Evolutionary conservation across 2,797 vertebrate species (phyloP), one percentile per base, ranked within the genome.

Genomic region (Neosalanx taihuensis): DNA sequence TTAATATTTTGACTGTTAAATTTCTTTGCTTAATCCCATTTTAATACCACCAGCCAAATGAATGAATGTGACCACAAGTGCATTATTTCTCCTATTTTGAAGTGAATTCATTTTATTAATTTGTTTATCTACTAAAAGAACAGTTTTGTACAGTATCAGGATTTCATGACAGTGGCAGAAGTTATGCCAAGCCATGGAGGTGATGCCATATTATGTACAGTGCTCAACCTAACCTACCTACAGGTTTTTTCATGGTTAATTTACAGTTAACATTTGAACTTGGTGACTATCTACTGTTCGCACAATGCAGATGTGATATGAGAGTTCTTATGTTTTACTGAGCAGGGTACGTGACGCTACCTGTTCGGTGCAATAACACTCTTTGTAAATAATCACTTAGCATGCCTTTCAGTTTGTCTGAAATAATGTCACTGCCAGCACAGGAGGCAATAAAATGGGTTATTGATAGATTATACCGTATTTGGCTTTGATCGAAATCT

Each of bases 221-320:
- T 65, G 57, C 41, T 46, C 35, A 31, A 56, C 71, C 70, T 70
- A 20, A 3, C 10, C 13, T 62, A 62, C 30, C 17, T 62, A 62
- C 57, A 7, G 75, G 35, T 31, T 70, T 51, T 51, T 49, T 46
- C 56, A 51, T 49, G 26, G 23, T 18, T 68, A 68, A 41, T 63
- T 61, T 76, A 71, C 74, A 85, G 72, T 87, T 76, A 82, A 85
- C 41, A 76, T 78, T 66, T 85, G 86, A 91, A 90, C 90, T 92
- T 91, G 84, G 89, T 92, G 92, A 92, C 69, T 89, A 87, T 80
- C 88, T 70, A n/a, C 88, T 89, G 84, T 79, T 70, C 30, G 68
- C 26, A 57, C 74, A 57, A 71, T 30, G 77, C 81, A 86, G 87
- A 63, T 60, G 77, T 85, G 79, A 85, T 90, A 91, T 86, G 91